Conservation (phyloP, 2,113 vertebrate species). For the Malurus elegans region DNA sequence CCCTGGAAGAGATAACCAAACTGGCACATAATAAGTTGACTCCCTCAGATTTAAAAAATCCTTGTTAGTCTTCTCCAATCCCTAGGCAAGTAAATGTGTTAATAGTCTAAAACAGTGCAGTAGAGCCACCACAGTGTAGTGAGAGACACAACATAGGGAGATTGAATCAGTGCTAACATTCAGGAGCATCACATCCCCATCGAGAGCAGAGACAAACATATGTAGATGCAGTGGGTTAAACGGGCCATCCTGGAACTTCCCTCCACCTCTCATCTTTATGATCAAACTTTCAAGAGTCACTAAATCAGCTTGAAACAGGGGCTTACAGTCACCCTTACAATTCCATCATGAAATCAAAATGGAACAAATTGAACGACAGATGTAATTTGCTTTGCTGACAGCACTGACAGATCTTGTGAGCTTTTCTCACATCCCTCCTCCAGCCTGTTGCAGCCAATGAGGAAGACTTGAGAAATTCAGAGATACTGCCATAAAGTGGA, state of each 20-base stretch:
- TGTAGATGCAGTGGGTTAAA: not conserved
- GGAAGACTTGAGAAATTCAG: constrained; percentile 65
- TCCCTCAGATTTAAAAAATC: not conserved
- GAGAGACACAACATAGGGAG: not conserved
- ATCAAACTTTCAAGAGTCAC: not conserved
- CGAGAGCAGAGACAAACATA: not conserved
- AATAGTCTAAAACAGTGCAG: not conserved
- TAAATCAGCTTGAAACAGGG: not conserved
- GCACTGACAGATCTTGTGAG: constrained; percentile 51
- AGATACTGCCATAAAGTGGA: constrained; percentile 45
- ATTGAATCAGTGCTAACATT: not conserved
- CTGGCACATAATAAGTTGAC: not conserved
- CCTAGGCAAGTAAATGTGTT: not conserved
- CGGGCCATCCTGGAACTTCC: not conserved
- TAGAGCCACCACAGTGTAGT: not conserved
- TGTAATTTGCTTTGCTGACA: constrained; percentile 60
- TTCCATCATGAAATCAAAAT: not conserved
- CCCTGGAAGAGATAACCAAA: not conserved
- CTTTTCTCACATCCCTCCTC: constrained; percentile 14
- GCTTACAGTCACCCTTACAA: not conserved
- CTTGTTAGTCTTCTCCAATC: not conserved
- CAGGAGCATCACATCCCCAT: not conserved
- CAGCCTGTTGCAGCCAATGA: constrained; percentile 42
- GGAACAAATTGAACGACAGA: not conserved
- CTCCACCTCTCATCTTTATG: not conserved